Percentiles rank a stretch among this genome's conserved stretches.
These are phyloP conservation scores for Zaprionus obscuricornis DNA, from an alignment of 2,888 invertebrate species.

Conservation along the genomic window DNA sequence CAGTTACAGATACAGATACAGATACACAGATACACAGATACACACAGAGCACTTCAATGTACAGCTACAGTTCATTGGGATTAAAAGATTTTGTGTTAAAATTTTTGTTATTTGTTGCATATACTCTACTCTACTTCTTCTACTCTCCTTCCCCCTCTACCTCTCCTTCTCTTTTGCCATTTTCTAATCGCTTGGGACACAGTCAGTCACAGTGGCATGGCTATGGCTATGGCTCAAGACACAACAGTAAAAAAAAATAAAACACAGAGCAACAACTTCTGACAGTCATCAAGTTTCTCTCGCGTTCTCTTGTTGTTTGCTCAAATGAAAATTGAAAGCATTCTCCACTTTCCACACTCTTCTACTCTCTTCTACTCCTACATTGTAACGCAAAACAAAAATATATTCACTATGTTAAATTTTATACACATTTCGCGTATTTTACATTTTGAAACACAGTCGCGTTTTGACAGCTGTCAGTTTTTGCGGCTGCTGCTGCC, in stretches of 20 bases:
- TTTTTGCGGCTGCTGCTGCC: conserved; percentile 57
- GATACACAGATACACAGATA: no score
- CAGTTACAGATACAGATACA: no score
- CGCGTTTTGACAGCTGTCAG: conserved; percentile 76
- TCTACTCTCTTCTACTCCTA: not conserved
- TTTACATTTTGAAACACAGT: conserved; percentile 52
- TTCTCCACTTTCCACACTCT: not conserved
- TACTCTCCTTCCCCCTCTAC: no score
- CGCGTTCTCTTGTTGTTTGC: conserved; percentile 17
- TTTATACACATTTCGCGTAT: conserved; percentile 38
- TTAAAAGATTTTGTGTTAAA: conserved; percentile 75
- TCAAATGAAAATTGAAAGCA: conserved; percentile 63
- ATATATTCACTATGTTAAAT: conserved; percentile 57
- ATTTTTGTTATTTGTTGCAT: conserved; percentile 67
- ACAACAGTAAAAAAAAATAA: conserved; percentile 6
- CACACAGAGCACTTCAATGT: conserved; percentile 40
- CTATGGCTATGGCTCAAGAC: not conserved
- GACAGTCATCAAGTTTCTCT: conserved; percentile 48
- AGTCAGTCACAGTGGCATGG: conserved; percentile 19
- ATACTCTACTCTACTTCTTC: no score
- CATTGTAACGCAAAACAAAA: no score
- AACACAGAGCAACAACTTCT: conserved; percentile 42
- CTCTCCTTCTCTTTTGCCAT: conserved; percentile 28
- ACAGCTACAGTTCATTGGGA: conserved; percentile 75
- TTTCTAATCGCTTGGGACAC: conserved; percentile 44